Evolutionary conservation across 2,797 vertebrate genomes (phyloP), one percentile per base, ranked within the genome.

Genomic region (Tenualosa ilisha): DNA sequence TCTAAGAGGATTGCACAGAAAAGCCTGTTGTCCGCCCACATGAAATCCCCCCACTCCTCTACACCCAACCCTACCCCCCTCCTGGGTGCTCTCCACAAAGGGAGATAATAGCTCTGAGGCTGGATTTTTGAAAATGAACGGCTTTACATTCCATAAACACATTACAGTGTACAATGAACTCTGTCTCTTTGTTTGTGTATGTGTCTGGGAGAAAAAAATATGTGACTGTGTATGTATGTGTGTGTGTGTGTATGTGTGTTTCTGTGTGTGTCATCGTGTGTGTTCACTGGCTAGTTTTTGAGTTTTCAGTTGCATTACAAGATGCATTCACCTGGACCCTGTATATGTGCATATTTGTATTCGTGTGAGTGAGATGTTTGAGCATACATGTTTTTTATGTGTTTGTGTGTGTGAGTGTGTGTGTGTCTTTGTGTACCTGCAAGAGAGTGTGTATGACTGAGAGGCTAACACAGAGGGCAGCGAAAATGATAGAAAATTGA

Each of bases 1-100:
- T 93, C 92, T 93, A 90, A 91, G 93, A 92, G 86, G 86, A 88
- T 93, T 91, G 93, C 91, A 92, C 89, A 92, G 92, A 95, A 93
- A 91, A 91, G 92, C 86, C 86, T 89, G 91, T 83, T 88, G 85
- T 92, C 89, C 85, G 89, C 90, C 88, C 90, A 93, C 88, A 91
- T 81, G 84, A 84, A 82, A 88, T 89, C 85, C 81, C 83, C 65
- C 84, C 90, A 89, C 91, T 90, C 84, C 88, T 87, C 89, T 17
- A 68, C 31, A 91, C 85, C 82, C 86, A 79, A 87, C 87, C 86
- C 84, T 82, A 79, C 85, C 86, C 86, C 85, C 82, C 87, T 51
- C 72, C 43, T 1, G 12, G 43, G 3, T 24, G 79, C 79, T 9
- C 51, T 50, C 63, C 91, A 93, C 91, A 94, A 90, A 92, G 88